A percentile compares a stretch with the other conserved stretches of the same genome.
These are phyloP conservation scores for Invenusta paracnida DNA, from an alignment of 2,888 invertebrate genomes.

Conservation along the genomic window DNA sequence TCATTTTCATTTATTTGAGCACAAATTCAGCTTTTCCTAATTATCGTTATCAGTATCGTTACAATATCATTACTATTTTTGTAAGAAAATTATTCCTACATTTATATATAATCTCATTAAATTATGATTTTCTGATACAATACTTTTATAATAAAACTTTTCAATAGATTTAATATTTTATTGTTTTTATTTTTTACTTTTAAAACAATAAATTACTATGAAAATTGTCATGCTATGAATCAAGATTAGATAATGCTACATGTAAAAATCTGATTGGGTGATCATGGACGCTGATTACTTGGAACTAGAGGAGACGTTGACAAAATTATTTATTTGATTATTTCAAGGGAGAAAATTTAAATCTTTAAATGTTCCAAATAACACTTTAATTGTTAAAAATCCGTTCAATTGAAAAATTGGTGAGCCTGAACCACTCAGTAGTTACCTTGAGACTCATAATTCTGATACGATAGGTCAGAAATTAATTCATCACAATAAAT, in stretches of 20 bases:
- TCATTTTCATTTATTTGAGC: too few relatives aligned
- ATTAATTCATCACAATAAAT: constrained; percentile 11
- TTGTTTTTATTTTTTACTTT: background rate
- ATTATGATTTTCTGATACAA: background rate
- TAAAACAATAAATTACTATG: background rate
- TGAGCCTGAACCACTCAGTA: background rate
- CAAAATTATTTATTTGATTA: background rate
- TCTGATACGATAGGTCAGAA: background rate
- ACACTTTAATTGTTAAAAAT: background rate
- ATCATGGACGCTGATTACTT: too few relatives aligned
- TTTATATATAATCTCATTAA: background rate
- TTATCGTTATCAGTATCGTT: background rate
- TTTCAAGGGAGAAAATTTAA: background rate
- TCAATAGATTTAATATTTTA: background rate
- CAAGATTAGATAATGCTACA: background rate
- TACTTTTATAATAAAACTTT: background rate
- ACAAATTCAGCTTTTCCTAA: background rate
- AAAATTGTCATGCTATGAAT: background rate
- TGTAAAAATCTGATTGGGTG: too few relatives aligned
- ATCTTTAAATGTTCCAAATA: background rate
- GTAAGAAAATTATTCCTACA: background rate
- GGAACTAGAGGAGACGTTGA: background rate
- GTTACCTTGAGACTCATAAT: constrained; percentile 13
- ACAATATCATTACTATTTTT: background rate
- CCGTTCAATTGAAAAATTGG: background rate